Percentiles rank a stretch among this genome's conserved stretches.
Evolutionary conservation across 2,797 vertebrate species (phyloP).

Genomic region (Dicrostonyx torquatus): DNA sequence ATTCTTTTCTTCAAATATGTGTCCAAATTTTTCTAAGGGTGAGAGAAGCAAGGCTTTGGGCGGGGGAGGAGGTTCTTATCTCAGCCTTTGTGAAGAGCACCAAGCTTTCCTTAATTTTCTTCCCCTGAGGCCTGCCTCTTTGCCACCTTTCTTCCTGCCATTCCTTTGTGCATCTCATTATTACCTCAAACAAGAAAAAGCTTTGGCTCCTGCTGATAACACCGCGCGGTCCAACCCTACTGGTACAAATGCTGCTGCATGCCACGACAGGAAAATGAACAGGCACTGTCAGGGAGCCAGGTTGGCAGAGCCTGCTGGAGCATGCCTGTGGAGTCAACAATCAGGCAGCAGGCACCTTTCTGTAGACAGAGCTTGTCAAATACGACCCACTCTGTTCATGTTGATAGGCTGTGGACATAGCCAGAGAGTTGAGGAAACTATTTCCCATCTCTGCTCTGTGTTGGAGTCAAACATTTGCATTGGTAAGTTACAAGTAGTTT

Average conservation of each 20-base stretch:
- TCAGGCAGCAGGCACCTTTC: conserved; percentile 55
- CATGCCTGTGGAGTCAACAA: conserved; percentile 52
- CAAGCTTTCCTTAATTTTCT: conserved; percentile 48
- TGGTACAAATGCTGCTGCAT: conserved; percentile 51
- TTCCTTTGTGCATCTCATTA: conserved; percentile 64
- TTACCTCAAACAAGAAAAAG: conserved; percentile 62
- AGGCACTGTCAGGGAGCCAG: conserved; percentile 63
- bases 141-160: conserved; percentile 33
- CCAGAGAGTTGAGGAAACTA: background rate
- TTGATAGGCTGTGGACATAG: conserved; percentile 13
- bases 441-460: conserved; percentile 18
- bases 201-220: conserved; percentile 73
- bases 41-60: background rate
- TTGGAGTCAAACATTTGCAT: conserved; percentile 26
- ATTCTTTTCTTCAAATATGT: conserved; percentile 48
- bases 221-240: conserved; percentile 28
- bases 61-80: conserved; percentile 21
- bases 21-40: background rate
- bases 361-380: conserved; percentile 3
- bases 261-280: conserved; percentile 67
- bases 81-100: background rate
- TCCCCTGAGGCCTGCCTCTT: background rate
- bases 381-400: conserved; percentile 18
- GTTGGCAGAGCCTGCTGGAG: conserved; percentile 56
- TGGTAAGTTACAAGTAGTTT: conserved; percentile 61